A percentile compares a stretch with the other conserved stretches of the same genome.
These are phyloP conservation scores for Actinemys pallida DNA, from an alignment of 2,113 vertebrate species.

Conservation along the genomic window DNA sequence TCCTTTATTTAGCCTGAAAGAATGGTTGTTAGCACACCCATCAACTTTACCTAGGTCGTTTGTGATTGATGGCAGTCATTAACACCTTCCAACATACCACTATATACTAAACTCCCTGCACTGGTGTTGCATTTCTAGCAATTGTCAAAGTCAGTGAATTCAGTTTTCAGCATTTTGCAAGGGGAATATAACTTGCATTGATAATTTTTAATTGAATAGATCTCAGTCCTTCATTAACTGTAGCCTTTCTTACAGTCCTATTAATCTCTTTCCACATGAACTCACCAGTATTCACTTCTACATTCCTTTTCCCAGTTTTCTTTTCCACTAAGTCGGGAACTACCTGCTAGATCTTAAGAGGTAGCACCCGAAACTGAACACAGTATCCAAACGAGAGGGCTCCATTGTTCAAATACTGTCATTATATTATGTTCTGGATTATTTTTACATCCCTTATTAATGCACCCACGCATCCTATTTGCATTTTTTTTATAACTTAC, in stretches of 20 bases:
- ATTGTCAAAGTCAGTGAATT: not conserved
- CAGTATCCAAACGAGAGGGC: slow-evolving; percentile 49
- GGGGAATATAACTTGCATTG: not conserved
- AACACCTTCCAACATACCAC: not conserved
- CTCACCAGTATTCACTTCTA: not conserved
- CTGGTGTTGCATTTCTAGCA: not conserved
- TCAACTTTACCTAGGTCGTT: not conserved
- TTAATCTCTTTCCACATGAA: not conserved
- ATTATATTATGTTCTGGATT: slow-evolving; percentile 72
- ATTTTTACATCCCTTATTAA: slow-evolving; percentile 80
- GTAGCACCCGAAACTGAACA: slow-evolving; percentile 31
- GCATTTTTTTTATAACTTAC: slow-evolving; percentile 72
- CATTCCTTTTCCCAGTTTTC: not conserved
- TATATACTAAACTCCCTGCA: not conserved
- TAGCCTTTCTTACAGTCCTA: not conserved
- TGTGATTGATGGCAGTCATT: not conserved
- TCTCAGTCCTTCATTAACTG: not conserved
- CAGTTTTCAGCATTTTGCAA: not conserved
- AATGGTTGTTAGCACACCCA: not conserved
- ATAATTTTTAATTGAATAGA: not conserved
- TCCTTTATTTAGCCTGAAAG: not conserved
- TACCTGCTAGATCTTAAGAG: not conserved
- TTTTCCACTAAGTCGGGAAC: slow-evolving; percentile 12
- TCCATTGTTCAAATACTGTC: slow-evolving; percentile 73
- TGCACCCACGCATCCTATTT: slow-evolving; percentile 76